Base-by-base conservation (phyloP, 2,888 invertebrate genomes). In the Orchesellides sinensis region DNA sequence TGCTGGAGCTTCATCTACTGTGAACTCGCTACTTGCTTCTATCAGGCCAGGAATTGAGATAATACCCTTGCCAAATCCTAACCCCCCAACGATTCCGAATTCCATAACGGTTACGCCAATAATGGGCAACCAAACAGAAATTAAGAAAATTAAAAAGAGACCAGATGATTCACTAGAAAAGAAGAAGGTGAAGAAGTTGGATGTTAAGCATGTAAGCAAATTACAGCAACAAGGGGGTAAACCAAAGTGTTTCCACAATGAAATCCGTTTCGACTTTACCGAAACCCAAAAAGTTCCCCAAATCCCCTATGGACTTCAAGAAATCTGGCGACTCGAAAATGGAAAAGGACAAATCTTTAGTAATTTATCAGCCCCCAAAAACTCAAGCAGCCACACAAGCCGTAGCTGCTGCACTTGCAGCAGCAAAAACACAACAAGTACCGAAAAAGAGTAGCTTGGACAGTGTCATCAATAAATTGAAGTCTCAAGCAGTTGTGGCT, bases 101-200 rank as follows among this genome's bases (percentile, higher is more conserved):
- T 95, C 96, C 0, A 95, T 96, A 79, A 96, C 96, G 0, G 96
- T 96, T 75, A 96, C 96, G 0, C 95, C 96, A 2, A 96, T 96
- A 49, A 89, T 91, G 1, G 10, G 89, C 89, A 59, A 61, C 17
- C 73, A 56, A 8, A 61, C 56, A 21, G 69, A 68, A 27, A 49
- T 74, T 52, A 80, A 75, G 80, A 72, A 63, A 72, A 69, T 80
- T 27, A 68, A 75, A 59, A 80, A 84, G 32, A 54, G 56, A 1
- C 66, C 65, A 19, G 79, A 83, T 0, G 79, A 79, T n/a, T 52
- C 23, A 1, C 47, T 74, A 12, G 77, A 83, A 54, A 83, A 83
- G 52, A 77, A 72, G 66, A 70, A 77, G 27, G 40, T 66, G n/a
- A 79, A 65, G 49, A 66, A 19, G 59, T 14, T 80, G 47, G 74